These are phyloP conservation scores for Nyctibius grandis DNA, from an alignment of 2,797 vertebrate species.

Conservation along the genomic window DNA sequence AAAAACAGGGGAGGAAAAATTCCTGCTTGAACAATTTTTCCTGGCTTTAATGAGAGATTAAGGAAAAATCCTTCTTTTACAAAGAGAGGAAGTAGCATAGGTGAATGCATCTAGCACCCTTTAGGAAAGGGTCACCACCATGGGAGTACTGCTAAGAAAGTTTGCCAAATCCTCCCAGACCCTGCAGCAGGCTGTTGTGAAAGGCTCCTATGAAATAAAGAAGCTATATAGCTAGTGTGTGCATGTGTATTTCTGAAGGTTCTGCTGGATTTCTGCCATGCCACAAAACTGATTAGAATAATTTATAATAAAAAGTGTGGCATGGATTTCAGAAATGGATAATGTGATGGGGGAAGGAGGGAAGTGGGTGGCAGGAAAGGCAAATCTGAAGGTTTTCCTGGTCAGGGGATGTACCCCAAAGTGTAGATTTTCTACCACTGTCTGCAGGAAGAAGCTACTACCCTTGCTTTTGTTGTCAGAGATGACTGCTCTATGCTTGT, in stretches of 20 bases:
- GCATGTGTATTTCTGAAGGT: neutral
- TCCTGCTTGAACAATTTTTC: neutral
- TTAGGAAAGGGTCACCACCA: neutral
- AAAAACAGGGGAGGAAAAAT: neutral
- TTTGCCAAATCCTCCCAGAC: neutral
- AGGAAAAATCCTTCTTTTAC: neutral
- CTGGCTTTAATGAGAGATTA: neutral
- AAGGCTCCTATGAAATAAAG: neutral
- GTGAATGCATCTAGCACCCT: neutral
- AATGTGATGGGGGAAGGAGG: neutral
- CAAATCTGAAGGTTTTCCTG: neutral
- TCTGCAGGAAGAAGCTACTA: neutral
- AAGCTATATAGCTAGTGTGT: neutral
- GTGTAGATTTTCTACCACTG: neutral
- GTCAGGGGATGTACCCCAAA: neutral
- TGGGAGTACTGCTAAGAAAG: neutral
- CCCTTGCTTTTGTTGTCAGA: neutral
- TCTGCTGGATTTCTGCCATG: slow-evolving; percentile 35
- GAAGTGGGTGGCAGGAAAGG: neutral
- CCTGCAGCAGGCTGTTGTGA: neutral
- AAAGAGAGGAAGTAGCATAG: neutral
- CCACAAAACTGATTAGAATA: slow-evolving; percentile 39
- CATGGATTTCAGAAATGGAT: neutral
- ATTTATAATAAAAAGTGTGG: slow-evolving; percentile 24
- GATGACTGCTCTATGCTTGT: neutral